Conservation (phyloP, 2,797 vertebrate species). For the Vireo griseus region DNA sequence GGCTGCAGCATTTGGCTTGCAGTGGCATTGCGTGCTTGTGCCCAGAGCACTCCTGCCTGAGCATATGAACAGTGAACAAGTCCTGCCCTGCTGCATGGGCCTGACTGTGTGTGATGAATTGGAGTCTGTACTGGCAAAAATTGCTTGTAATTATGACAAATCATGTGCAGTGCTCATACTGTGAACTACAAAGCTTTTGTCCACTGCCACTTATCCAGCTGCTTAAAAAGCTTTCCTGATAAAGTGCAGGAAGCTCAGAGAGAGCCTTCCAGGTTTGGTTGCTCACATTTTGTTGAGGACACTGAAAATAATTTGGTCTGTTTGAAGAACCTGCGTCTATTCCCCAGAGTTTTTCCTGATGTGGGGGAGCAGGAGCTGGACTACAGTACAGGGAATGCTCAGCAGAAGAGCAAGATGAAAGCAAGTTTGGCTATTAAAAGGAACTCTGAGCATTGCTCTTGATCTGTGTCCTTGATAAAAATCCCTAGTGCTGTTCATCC, state of each 20-base stretch:
- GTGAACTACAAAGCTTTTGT: slow-evolving; percentile 6
- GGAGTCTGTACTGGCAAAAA: background rate
- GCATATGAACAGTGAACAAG: background rate
- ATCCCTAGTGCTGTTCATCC: background rate
- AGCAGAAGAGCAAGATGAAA: background rate
- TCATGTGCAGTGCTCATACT: background rate
- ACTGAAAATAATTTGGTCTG: background rate
- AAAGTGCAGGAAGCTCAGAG: background rate
- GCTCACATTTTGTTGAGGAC: background rate
- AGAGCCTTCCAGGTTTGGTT: background rate
- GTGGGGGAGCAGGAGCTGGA: background rate
- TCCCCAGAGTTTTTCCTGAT: background rate
- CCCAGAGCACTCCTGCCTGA: background rate
- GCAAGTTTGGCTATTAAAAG: background rate
- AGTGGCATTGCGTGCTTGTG: background rate
- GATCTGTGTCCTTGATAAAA: slow-evolving; percentile 2
- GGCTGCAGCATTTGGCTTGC: background rate
- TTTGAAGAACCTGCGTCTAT: background rate
- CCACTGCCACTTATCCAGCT: background rate
- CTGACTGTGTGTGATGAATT: background rate
- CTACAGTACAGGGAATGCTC: background rate
- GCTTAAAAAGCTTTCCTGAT: background rate
- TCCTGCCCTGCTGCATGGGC: background rate
- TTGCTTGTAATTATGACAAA: background rate
- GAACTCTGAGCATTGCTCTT: background rate